Evolutionary conservation across 2,888 invertebrate species (phyloP), one percentile per base, ranked within the genome.

Genomic region (Eupithecia subumbrata): DNA sequence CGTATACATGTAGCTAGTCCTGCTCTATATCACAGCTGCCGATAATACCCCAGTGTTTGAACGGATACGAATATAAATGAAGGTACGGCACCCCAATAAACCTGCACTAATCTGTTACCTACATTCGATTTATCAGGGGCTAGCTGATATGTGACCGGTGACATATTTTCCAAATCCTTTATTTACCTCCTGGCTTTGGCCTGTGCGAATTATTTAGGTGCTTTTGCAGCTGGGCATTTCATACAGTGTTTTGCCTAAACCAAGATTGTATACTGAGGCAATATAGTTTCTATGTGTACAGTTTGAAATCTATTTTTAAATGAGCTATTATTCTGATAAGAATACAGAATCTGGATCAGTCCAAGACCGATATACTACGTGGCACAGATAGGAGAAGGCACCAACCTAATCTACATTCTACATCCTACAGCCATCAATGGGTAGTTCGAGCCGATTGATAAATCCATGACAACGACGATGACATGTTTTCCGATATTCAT

Each of bases 21-120:
- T 60, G 5, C 2, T 56, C n/a, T 52, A 3, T 11, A 22, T 11
- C 11, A 25, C 12, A 5, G 25, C 3, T 8, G 12, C 56, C 56
- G 25, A 25, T 60, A 60, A 60, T 25, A 60, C 12, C 18, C 18
- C 56, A 60, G 22, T 12, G 40, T 67, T 67, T 37, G 18, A 30
- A 64, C 18, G 40, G 66, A 67, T 37, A 67, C 40, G 66, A 67
- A 67, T 67, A 64, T 64, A 40, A 67, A 67, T 37, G 66, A 67
- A n/a, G 66, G 66, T 40, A 25, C 37, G 18, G 11, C 22, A 67
- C 66, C 66, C 40, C 11, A 67, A 34, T 40, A 67, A 67, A 67
- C 66, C 40, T 67, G 22, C 37, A n/a, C 37, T 67, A 67, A 67
- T 67, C 37, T 40, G n/a, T 37, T n/a, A 25, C 60, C 60, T 60